phyloP scores from a whole-genome alignment of 2,888 invertebrate genomes.

The Synergus itoensis region DNA sequence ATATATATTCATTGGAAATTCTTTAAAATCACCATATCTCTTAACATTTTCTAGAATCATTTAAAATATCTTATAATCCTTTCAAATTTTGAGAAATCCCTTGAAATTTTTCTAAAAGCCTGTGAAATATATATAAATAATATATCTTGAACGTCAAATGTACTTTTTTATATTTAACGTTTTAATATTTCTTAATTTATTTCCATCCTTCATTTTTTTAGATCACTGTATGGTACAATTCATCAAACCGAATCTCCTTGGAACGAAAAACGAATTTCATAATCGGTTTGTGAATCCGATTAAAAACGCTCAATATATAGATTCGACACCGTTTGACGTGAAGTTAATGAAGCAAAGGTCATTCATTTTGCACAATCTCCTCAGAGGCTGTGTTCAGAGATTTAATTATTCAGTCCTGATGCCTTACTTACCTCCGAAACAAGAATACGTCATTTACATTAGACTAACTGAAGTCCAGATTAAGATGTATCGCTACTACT shows the following conservation, averaged over 20 bases:
- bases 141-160: too few species aligned
- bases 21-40: too few species aligned
- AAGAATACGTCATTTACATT: slow-evolving; percentile 95
- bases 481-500: slow-evolving; percentile 87
- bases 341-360: slow-evolving; percentile 92
- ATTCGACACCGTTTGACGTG: slow-evolving; percentile 92
- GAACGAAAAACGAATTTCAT: slow-evolving; percentile 92
- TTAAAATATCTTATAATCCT: not conserved
- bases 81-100: too few species aligned
- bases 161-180: too few species aligned
- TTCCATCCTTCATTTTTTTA: slow-evolving; percentile 69
- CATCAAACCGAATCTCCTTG: slow-evolving; percentile 94
- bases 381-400: slow-evolving; percentile 93
- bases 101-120: too few species aligned
- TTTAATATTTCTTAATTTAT: not conserved
- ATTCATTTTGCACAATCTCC: slow-evolving; percentile 92
- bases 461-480: slow-evolving; percentile 88
- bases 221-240: slow-evolving; percentile 98
- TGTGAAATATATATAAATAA: too few species aligned
- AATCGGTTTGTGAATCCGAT: slow-evolving; percentile 97
- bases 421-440: slow-evolving; percentile 94
- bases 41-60: too few species aligned
- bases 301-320: slow-evolving; percentile 94
- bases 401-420: slow-evolving; percentile 93
- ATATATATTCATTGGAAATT: not conserved